A percentile compares a stretch with the other conserved stretches of the same genome.
Evolutionary conservation across 2,888 invertebrate genomes (phyloP).

Genomic region (Protonemura montana): DNA sequence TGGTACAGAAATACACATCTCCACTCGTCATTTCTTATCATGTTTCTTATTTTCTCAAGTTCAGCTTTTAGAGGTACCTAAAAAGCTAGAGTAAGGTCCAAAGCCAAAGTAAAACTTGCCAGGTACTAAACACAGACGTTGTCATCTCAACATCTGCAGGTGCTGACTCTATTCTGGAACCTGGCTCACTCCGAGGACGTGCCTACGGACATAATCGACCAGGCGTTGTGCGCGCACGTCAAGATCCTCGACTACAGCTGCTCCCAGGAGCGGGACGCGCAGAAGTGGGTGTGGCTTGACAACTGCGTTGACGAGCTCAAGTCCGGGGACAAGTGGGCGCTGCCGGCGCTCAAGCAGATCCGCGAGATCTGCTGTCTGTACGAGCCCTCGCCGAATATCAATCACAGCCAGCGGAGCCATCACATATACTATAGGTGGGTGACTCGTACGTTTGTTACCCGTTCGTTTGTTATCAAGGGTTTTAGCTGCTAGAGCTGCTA

Average conservation of each 20-base stretch:
- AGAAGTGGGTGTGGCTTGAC: slow-evolving; percentile 94
- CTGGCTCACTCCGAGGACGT: slow-evolving; percentile 96
- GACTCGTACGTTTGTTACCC: background rate
- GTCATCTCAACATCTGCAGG: no score
- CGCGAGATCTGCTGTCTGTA: slow-evolving; percentile 94
- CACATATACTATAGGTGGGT: slow-evolving; percentile 66
- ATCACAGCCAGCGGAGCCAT: slow-evolving; percentile 66
- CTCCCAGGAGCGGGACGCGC: slow-evolving; percentile 94
- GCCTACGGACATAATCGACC: slow-evolving; percentile 96
- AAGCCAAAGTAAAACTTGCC: no score
- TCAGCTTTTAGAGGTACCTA: no score
- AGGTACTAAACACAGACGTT: no score
- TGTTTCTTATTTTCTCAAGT: no score
- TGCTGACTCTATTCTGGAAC: slow-evolving; percentile 94
- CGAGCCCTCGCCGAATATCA: slow-evolving; percentile 78
- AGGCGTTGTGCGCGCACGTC: slow-evolving; percentile 92
- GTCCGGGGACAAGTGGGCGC: slow-evolving; percentile 86
- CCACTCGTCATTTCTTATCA: no score
- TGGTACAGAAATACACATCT: no score
- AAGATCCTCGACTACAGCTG: slow-evolving; percentile 98
- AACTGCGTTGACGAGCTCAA: slow-evolving; percentile 96
- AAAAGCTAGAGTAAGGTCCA: no score
- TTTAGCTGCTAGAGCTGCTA: no score
- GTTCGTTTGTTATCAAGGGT: background rate
- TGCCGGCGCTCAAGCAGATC: slow-evolving; percentile 94